Base-by-base conservation (phyloP, 2,888 invertebrate genomes). In the Synergus japonicus region DNA sequence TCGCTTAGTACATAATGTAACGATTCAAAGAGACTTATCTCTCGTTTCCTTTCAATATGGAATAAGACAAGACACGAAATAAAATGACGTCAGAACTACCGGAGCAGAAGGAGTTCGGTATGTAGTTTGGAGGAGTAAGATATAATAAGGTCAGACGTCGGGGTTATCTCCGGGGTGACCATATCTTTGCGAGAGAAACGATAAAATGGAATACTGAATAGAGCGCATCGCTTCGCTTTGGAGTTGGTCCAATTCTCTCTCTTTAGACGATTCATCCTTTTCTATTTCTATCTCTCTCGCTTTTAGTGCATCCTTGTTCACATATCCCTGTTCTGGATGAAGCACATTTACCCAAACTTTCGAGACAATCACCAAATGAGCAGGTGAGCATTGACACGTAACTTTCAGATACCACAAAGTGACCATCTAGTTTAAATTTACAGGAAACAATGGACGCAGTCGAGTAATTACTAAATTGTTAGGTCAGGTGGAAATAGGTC, bases 111-210 rank as follows among this genome's bases (percentile, higher is more conserved):
- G 81, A 81, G 82, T 76, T 77, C 22, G 65, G 76, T 76, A 60
- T 81, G 64, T 83, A 73, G 76, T 82, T 82, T 82, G 66, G 78
- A 82, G 83, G 78, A 84, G 84, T 86, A 86, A 89, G 89, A 90
- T 89, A 90, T 89, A 90, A 90, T 90, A 89, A 89, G 90, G 90
- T 90, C 90, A 90, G 90, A 90, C 90, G 84, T 76, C 81, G 85
- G 83, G 90, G 90, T 90, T 90, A 90, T 90, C 90, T 84, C 80
- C 79, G 84, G 86, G 87, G 86, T 88, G 86, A 88, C 85, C 88
- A 83, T 86, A 88, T 89, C 86, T 86, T 81, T 79, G 82, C 78
- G 81, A 85, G 86, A 82, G 87, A 86, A 85, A 86, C 85, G 88
- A 88, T 88, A 88, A 89, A 87, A 65, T 64, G 83, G 79, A 81